phyloP scores from a whole-genome alignment of 2,888 invertebrate genomes.

The Nysson spinosus region DNA sequence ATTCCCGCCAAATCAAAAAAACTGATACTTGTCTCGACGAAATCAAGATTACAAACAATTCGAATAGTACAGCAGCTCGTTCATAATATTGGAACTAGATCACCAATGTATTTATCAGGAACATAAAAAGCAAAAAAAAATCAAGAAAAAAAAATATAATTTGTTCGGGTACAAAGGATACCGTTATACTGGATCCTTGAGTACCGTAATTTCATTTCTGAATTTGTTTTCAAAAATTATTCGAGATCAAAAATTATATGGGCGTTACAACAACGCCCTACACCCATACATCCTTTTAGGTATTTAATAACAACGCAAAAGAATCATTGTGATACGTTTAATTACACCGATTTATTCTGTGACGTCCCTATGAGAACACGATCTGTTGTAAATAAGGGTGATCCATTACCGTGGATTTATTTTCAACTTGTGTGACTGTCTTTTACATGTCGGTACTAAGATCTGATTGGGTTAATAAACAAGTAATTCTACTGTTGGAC shows the following conservation, averaged over 20 bases:
- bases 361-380: conserved; percentile 29
- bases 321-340: conserved; percentile 27
- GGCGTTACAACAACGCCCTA: conserved; percentile 24
- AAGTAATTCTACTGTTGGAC: conserved; percentile 5
- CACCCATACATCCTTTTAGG: conserved; percentile 13
- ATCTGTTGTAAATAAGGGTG: conserved; percentile 39
- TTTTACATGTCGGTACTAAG: no score
- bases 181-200: conserved; percentile 17
- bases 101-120: conserved; percentile 35
- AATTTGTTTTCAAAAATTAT: not conserved
- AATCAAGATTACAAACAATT: conserved; percentile 10
- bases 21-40: conserved; percentile 2
- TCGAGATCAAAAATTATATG: conserved; percentile 5
- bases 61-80: conserved; percentile 47
- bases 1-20: conserved; percentile 20
- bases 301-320: conserved; percentile 8
- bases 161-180: conserved; percentile 23
- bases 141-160: conserved; percentile 19
- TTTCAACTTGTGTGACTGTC: conserved; percentile 24
- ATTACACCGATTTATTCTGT: conserved; percentile 45
- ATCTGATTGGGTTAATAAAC: no score
- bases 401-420: conserved; percentile 19
- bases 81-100: conserved; percentile 43
- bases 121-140: conserved; percentile 18
- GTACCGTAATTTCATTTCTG: conserved; percentile 8